phyloP scores from a whole-genome alignment of 2,113 vertebrate species.

The Corythornis cristatus region DNA sequence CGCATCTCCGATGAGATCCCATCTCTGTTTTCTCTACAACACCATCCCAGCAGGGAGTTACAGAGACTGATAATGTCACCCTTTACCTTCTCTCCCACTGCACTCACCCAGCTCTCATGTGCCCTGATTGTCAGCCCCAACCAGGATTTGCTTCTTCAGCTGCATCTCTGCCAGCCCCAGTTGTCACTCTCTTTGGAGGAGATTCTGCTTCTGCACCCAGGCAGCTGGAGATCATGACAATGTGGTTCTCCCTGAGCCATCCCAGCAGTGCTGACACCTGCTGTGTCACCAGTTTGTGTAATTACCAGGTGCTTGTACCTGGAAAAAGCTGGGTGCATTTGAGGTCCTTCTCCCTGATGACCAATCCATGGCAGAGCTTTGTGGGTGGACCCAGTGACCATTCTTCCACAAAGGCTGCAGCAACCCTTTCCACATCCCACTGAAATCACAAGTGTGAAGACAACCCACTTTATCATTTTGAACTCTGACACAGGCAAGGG shows the following conservation, averaged over 20 bases:
- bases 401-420: neutral
- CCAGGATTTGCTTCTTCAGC: neutral
- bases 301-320: neutral
- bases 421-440: neutral
- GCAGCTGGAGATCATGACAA: neutral
- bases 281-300: neutral
- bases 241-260: neutral
- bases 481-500: neutral
- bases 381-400: neutral
- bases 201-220: neutral
- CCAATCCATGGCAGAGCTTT: neutral
- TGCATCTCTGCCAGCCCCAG: neutral
- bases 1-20: neutral
- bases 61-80: neutral
- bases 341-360: neutral
- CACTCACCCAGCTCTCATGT: rapidly evolving
- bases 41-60: neutral
- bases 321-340: neutral
- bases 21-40: neutral
- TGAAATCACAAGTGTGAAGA: neutral
- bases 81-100: neutral
- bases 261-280: neutral
- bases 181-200: neutral
- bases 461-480: neutral
- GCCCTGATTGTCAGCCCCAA: neutral